Base-by-base conservation (phyloP, 2,797 vertebrate species). In the Thaleichthys pacificus region DNA sequence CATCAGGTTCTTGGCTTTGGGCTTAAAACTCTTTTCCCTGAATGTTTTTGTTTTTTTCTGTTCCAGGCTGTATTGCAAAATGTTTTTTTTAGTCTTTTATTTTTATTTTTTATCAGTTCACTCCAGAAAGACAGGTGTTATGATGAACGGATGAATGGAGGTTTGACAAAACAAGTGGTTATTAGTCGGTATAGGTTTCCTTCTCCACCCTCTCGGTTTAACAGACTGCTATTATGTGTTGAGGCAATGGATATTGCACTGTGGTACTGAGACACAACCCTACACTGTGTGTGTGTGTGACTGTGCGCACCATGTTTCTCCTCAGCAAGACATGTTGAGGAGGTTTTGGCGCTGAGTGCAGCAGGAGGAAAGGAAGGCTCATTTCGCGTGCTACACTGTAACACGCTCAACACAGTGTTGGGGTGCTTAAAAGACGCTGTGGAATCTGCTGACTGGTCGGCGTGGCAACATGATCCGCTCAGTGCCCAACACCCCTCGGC, bases 41-140 rank as follows among this genome's bases (percentile, higher is more conserved):
- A 66, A 63, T 68, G 78, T 68, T 75, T 77, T 26, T 24, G 1
- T 2, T 75, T 74, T 62, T 62, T 42, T 71, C 77, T 77, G 74
- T 78, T 61, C 65, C 72, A 84, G 82, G 68, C 64, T 74, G 79
- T 61, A 24, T 79, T 83, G 76, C 38, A 73, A 62, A 35, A 21
- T 42, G 35, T 35, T 3, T 15, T 24, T 24, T 63, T 63, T 64
- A 22, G 30, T 38, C 21, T 30, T 26, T 5, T n/a, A n/a, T n/a
- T 21, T 61, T 71, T 64, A 1, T 1, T 24, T 58, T 64, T 32
- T 66, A 76, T 78, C 73, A 21, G 47, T 77, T 28, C 6, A 47
- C 68, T 74, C 30, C 67, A 73, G 73, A 66, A 69, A 70, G 83
- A 78, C 89, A 90, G 88, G 86, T 91, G 91, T 82, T 82, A 72